Evolutionary conservation across 1,140 invertebrate genomes (phyloP), one percentile per base, ranked within the genome.

Genomic region (Bombus superbus): DNA sequence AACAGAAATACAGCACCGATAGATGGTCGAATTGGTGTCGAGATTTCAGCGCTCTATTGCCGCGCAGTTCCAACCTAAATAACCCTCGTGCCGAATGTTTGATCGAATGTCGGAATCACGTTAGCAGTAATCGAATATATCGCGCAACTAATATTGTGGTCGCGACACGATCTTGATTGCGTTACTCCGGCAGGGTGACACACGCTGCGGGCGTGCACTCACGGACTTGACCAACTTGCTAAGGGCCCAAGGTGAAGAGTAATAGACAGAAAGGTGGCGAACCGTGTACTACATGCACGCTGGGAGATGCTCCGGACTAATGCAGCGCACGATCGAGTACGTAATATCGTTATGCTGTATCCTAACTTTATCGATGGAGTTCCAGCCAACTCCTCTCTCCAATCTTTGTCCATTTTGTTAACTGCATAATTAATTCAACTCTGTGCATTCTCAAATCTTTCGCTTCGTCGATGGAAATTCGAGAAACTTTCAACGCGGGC

Each of bases 161-260:
- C 4, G 18, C 25, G 53, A 38, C 57, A 38, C 73, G 59, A 81
- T 64, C 72, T 68, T 79, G 73, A 85, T 80, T 85, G 69, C 40
- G 64, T 85, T 87, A 82, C 32, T 62, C 40, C 32, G 35, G n/a
- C 69, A 75, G 57, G 75, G 69, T 59, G 64, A 75, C 77, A 32
- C 53, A 74, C 79, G 79, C 88, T 83, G 9, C 47, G 32, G 78
- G 82, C 82, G 44, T 85, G 89, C 88, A 88, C 89, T 90, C 76
- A 84, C 76, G 42, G 81, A 90, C 79, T 90, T 88, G 88, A 86
- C 86, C 89, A 90, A 90, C 76, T 90, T 90, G 66, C 83, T 40
- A 38, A 79, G 74, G 66, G 74, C 80, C 86, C 81, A 83, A 87
- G 88, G 83, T 90, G 86, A 90, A 86, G 88, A 83, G 89, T 90